Base-by-base conservation (phyloP, 2,797 vertebrate genomes). In the Brachyrhaphis roseni region DNA sequence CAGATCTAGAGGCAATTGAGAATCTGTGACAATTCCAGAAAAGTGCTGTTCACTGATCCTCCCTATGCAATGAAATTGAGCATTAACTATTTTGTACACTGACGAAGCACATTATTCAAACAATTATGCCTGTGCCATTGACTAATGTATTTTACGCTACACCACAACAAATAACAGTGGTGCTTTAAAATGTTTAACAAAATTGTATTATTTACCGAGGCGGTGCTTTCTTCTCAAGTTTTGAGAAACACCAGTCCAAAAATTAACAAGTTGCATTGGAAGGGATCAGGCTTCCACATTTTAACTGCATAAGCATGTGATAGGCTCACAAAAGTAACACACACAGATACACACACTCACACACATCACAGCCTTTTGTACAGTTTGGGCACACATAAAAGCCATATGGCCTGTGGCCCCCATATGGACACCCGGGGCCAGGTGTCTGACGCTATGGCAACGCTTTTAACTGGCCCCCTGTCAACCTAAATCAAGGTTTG, bases 401-500 rank as follows among this genome's bases (percentile, higher is more conserved):
- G 78, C 86, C 94, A 95, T 94, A 93, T 95, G 93, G 86, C 76
- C 57, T 55, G 20, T 49, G 76, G 78, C 71, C 77, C 47, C 91
- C 91, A 90, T 90, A 91, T 91, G 91, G 91, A 88, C 64, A 18
- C 74, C 78, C 46, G 76, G 26, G 62, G 77, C 76, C 89, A 91
- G 87, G 87, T 89, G 90, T 92, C 86, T 77, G 49, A 81, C 78
- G 66, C 83, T 74, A 76, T 85, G 83, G 87, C 86, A 87, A 86
- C 87, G 87, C 77, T 26, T 90, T 73, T 85, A 92, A 91, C 84
- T 77, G 91, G 77, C 88, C 81, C 84, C 75, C 78, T 83, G 39
- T 85, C 78, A 86, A 75, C 34, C 8, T 70, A 71, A 73, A 74
- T 84, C 64, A 84, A 78, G 46, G 4, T 46, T 81, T 84, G 62